These are phyloP conservation scores for Alloplasta piceator DNA, from an alignment of 2,888 invertebrate species.

Conservation along the genomic window DNA sequence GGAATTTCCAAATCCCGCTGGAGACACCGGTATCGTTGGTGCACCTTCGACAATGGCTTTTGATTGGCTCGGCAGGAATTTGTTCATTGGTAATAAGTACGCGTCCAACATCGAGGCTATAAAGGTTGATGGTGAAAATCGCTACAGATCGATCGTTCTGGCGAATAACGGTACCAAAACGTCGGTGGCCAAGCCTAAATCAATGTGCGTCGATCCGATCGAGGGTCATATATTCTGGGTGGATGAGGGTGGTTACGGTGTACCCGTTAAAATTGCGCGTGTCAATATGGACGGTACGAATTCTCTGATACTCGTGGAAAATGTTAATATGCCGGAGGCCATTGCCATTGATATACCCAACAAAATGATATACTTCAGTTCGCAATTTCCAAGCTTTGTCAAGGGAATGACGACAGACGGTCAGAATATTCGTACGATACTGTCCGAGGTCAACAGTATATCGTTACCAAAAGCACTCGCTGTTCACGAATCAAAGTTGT, in stretches of 20 bases:
- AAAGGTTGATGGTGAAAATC: constrained; percentile 92
- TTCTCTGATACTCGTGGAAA: constrained; percentile 89
- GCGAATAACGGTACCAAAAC: constrained; percentile 94
- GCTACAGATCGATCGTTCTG: constrained; percentile 93
- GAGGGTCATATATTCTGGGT: constrained; percentile 97
- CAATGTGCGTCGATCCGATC: constrained; percentile 95
- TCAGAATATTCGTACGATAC: constrained; percentile 87
- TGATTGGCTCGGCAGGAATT: constrained; percentile 98
- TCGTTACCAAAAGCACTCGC: constrained; percentile 92
- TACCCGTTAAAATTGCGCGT: constrained; percentile 94
- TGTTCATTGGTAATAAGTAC: constrained; percentile 95
- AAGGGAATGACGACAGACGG: constrained; percentile 90
- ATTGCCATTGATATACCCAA: constrained; percentile 93
- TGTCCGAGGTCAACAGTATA: constrained; percentile 89
- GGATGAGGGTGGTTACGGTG: constrained; percentile 96
- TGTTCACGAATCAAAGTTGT: constrained; percentile 92
- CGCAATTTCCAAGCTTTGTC: constrained; percentile 89
- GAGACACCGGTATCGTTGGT: constrained; percentile 94
- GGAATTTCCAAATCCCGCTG: constrained; percentile 88
- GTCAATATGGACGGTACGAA: constrained; percentile 97
- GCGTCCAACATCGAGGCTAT: constrained; percentile 96
- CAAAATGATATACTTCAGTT: constrained; percentile 94
- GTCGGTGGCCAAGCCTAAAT: constrained; percentile 94
- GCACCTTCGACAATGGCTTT: constrained; percentile 96
- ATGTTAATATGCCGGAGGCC: constrained; percentile 91